Evolutionary conservation across 1,140 invertebrate species (phyloP).

Genomic region (Neodiprion lecontei): DNA sequence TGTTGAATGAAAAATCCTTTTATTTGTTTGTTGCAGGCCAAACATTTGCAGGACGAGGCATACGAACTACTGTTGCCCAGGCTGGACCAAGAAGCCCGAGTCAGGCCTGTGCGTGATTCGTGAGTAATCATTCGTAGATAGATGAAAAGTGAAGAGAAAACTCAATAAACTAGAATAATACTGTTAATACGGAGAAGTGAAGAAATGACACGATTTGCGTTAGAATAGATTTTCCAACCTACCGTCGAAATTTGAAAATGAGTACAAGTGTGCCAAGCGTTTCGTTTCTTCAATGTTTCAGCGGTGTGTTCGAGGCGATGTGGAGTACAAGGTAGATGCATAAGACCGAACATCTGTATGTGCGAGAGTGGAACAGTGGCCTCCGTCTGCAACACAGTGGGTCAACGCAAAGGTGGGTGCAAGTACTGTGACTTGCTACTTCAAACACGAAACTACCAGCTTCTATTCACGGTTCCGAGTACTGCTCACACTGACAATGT

Average conservation of each 20-base stretch:
- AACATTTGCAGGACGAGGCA: slow-evolving; percentile 78
- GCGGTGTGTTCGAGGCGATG: slow-evolving; percentile 81
- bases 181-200: slow-evolving; percentile 10
- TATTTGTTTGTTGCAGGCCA: slow-evolving; percentile 67
- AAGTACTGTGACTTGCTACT: slow-evolving; percentile 2
- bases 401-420: slow-evolving; percentile 39
- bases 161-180: slow-evolving; percentile 13
- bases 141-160: slow-evolving; percentile 19
- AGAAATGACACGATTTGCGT: not conserved
- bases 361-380: slow-evolving; percentile 72
- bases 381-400: slow-evolving; percentile 54
- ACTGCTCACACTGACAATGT: too few species aligned
- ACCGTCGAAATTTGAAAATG: too few species aligned
- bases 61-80: slow-evolving; percentile 80
- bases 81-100: slow-evolving; percentile 77
- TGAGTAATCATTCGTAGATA: slow-evolving; percentile 65
- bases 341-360: slow-evolving; percentile 83
- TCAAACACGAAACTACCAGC: not conserved
- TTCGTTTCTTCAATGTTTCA: slow-evolving; percentile 52
- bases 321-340: slow-evolving; percentile 73
- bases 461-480: too few species aligned
- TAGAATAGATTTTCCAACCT: not conserved
- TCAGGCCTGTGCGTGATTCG: slow-evolving; percentile 80
- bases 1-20: not conserved
- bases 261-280: too few species aligned